A percentile compares a stretch with the other conserved stretches of the same genome.
Evolutionary conservation across 2,797 vertebrate species (phyloP).

Genomic region (Craterocephalus amniculus): DNA sequence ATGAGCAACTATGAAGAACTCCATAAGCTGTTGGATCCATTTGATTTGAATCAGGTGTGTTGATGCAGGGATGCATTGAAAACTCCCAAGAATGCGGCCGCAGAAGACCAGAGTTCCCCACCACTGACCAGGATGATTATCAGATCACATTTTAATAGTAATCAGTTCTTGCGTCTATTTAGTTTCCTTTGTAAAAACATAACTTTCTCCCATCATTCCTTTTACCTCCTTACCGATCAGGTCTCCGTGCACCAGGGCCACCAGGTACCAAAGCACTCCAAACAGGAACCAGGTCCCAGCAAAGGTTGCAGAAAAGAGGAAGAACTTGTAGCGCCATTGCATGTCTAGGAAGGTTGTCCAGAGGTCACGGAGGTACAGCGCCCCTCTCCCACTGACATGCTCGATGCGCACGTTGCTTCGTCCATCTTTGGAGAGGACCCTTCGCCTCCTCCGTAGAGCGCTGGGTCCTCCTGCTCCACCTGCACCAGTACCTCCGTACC

Average conservation of each 20-base stretch:
- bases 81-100: no score
- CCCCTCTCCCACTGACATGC: conserved; percentile 87
- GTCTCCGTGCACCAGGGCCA: conserved; percentile 84
- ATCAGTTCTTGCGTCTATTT: no score
- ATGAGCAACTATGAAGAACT: no score
- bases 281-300: conserved; percentile 86
- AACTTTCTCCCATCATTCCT: not conserved
- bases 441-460: conserved; percentile 74
- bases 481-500: conserved; percentile 28
- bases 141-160: not conserved
- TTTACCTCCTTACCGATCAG: conserved; percentile 76
- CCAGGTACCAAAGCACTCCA: conserved; percentile 85
- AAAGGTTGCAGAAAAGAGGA: conserved; percentile 85
- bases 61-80: no score
- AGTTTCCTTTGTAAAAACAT: not conserved
- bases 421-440: conserved; percentile 92
- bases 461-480: conserved; percentile 36
- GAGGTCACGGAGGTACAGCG: conserved; percentile 93
- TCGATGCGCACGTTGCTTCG: conserved; percentile 96
- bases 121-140: not conserved
- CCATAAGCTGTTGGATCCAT: no score
- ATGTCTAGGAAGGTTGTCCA: conserved; percentile 90
- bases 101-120: no score
- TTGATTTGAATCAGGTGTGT: no score
- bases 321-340: conserved; percentile 88